Base-by-base conservation (phyloP, 2,113 vertebrate species). In the Vanacampus margaritifer region DNA sequence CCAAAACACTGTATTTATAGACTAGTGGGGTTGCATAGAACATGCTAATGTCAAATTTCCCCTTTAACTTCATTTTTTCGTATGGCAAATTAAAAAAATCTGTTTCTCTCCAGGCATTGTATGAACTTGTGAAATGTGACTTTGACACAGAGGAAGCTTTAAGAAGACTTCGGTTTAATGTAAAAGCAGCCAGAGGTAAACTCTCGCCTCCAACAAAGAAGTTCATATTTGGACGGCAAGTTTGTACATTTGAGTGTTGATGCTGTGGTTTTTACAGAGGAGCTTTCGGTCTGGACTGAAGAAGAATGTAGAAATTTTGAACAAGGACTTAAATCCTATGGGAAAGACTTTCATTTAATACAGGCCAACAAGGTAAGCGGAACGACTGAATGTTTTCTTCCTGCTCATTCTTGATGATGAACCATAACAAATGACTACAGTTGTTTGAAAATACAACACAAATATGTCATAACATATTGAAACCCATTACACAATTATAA, bases 251-350 rank as follows among this genome's bases (percentile, higher is more conserved):
- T 17, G n/a, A 67, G 37, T 43, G n/a, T 57, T 43, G 35, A 65
- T 12, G 9, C 7, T 10, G 0, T 66, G 26, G 21, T 67, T 62
- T 70, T 32, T 78, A 65, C 82, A 99, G 97, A 98, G 86, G 96
- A 98, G 71, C 89, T 98, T 6, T 96, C 95, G 67, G 92, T 96
- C 59, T 99, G 96, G 97, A 98, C 94, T 39, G 95, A 98, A 73
- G 97, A 99, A 83, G 96, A 98, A 78, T 96, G 95, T 88, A 92
- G 94, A 87, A 95, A 96, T 86, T 98, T 98, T 91, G 96, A 98
- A 61, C 94, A 97, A 92, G 96, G 94, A 50, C 89, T 98, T 68
- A 96, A 97, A 86, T 93, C 93, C 69, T 98, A 97, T 84, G 97
- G 95, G 37, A 98, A 97, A 85, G 95, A 98, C 87, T 97, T 99